Percentiles rank a stretch among this genome's conserved stretches.
Evolutionary conservation across 2,113 vertebrate species (phyloP).

Genomic region (Eolophus roseicapilla): DNA sequence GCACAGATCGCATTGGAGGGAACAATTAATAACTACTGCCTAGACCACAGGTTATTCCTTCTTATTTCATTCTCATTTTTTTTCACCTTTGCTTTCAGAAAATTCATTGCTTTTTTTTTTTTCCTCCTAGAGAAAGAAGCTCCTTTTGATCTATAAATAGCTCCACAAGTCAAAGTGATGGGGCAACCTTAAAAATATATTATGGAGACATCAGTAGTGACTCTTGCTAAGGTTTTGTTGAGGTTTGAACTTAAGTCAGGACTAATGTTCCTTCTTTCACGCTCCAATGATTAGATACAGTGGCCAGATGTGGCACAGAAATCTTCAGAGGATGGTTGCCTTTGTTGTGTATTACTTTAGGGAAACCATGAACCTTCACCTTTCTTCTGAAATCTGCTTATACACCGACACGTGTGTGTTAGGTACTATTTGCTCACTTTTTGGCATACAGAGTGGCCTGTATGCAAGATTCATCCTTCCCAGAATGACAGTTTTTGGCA

Average conservation of each 20-base stretch:
- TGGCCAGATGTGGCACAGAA: neutral
- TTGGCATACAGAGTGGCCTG: neutral
- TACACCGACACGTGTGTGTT: fast-evolving
- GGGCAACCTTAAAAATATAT: constrained; percentile 48
- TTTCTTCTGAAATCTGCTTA: neutral
- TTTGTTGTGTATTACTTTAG: neutral
- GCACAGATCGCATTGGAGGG: neutral
- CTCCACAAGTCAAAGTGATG: constrained; percentile 29
- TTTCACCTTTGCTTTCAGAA: constrained; percentile 22
- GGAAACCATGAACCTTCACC: neutral
- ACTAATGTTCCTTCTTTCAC: constrained; percentile 17
- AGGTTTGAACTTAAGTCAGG: constrained; percentile 29
- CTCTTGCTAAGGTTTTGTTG: constrained; percentile 23
- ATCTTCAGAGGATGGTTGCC: neutral
- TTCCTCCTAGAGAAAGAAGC: constrained; percentile 4
- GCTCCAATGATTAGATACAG: neutral
- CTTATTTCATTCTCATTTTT: neutral
- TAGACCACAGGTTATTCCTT: constrained; percentile 10
- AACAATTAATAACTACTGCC: constrained; percentile 19
- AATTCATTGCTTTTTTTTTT: constrained; percentile 8
- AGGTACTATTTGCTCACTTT: neutral
- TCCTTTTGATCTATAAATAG: constrained; percentile 70
- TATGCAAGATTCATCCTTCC: neutral
- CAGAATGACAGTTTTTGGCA: neutral
- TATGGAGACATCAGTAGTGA: neutral